A percentile compares a stretch with the other conserved stretches of the same genome.
Evolutionary conservation across 2,888 invertebrate genomes (phyloP).

Genomic region (Prosopocoilus inquinatus): DNA sequence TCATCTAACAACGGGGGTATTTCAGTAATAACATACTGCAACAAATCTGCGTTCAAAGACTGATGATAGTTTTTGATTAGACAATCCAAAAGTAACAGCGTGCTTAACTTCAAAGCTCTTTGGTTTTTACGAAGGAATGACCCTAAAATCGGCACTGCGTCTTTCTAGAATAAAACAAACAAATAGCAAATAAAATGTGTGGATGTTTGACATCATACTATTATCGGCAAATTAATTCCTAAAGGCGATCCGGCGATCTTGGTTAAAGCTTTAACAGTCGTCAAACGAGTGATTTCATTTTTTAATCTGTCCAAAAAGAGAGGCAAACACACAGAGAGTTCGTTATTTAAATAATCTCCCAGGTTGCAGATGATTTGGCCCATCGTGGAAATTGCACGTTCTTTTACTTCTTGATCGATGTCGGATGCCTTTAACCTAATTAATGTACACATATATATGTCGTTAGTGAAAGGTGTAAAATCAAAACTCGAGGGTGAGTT

Average conservation of each 20-base stretch:
- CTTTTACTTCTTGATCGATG: slow-evolving; percentile 99
- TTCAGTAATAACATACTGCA: slow-evolving; percentile 78
- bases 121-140: slow-evolving; percentile 96
- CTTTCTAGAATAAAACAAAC: slow-evolving; percentile 57
- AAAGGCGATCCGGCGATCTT: slow-evolving; percentile 91
- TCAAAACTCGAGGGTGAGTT: slow-evolving; percentile 65
- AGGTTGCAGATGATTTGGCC: slow-evolving; percentile 92
- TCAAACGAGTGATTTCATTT: slow-evolving; percentile 95
- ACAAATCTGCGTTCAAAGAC: slow-evolving; percentile 62
- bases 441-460: slow-evolving; percentile 82
- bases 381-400: slow-evolving; percentile 95
- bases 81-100: slow-evolving; percentile 85
- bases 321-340: slow-evolving; percentile 83
- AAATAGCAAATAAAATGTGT: slow-evolving; percentile 9
- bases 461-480: slow-evolving; percentile 73
- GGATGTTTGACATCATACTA: slow-evolving; percentile 54
- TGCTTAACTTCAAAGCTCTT: slow-evolving; percentile 87
- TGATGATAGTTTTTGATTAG: slow-evolving; percentile 83
- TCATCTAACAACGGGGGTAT: slow-evolving; percentile 90
- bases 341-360: slow-evolving; percentile 79
- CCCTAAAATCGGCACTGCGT: slow-evolving; percentile 88
- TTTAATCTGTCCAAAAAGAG: slow-evolving; percentile 92
- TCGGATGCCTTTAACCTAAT: slow-evolving; percentile 88
- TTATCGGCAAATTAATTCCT: slow-evolving; percentile 79
- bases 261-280: slow-evolving; percentile 93